phyloP scores from a whole-genome alignment of 2,797 vertebrate species.

The Austrolebias charrua region DNA sequence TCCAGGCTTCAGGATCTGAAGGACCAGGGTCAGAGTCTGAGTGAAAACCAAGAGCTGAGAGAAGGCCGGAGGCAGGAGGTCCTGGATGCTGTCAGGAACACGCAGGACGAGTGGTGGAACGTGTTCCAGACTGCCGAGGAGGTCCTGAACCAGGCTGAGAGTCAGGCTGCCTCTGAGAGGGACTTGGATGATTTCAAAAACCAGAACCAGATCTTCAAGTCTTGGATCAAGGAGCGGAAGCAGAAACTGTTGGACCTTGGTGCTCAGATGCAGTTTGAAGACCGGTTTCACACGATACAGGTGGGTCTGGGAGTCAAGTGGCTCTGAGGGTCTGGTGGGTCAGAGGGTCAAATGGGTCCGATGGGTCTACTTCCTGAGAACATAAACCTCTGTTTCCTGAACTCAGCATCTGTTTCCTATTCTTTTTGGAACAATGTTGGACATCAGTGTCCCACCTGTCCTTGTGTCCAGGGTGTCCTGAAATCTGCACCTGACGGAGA shows the following conservation, averaged over 20 bases:
- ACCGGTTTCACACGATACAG: conserved; percentile 78
- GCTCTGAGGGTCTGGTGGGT: no score
- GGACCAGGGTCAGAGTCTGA: conserved; percentile 44
- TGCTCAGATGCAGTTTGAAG: conserved; percentile 60
- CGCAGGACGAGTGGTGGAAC: conserved; percentile 58
- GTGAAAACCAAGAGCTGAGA: conserved; percentile 47
- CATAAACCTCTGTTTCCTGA: no score
- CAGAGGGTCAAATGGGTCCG: no score
- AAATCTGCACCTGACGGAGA: conserved; percentile 68
- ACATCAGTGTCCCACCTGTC: background rate
- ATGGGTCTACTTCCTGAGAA: no score
- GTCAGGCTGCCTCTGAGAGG: conserved; percentile 46
- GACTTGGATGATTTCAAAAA: conserved; percentile 72
- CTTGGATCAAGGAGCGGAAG: conserved; percentile 81
- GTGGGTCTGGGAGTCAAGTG: conserved; percentile 58
- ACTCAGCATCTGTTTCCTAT: background rate
- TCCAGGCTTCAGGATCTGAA: conserved; percentile 73
- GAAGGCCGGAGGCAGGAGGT: conserved; percentile 42
- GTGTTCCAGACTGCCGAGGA: conserved; percentile 40
- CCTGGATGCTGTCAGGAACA: conserved; percentile 32
- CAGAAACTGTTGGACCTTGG: conserved; percentile 72
- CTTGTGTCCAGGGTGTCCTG: conserved; percentile 75
- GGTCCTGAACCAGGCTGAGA: conserved; percentile 38
- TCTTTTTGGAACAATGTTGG: background rate
- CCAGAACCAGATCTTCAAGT: conserved; percentile 66